Evolutionary conservation across 2,113 vertebrate genomes (phyloP).

Genomic region (Delphinus delphis): DNA sequence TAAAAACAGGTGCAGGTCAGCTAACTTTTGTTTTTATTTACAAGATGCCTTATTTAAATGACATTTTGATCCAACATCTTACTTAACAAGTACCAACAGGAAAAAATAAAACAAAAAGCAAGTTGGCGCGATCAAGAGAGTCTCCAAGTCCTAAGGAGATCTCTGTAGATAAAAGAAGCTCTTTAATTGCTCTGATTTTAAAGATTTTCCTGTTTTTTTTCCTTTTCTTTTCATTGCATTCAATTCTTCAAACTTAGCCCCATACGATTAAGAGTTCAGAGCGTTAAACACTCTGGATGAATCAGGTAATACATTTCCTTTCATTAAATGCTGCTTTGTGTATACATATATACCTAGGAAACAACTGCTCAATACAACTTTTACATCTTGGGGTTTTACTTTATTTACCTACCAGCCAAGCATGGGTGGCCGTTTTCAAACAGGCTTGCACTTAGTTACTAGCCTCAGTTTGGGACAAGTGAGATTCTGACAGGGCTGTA

Average conservation of each 20-base stretch:
- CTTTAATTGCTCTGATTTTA: background rate
- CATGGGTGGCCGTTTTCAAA: background rate
- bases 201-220: background rate
- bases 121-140: accelerated
- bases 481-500: background rate
- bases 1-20: background rate
- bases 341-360: background rate
- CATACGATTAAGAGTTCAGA: background rate
- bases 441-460: background rate
- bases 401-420: background rate
- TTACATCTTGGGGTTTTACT: background rate
- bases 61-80: background rate
- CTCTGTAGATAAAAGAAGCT: background rate
- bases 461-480: background rate
- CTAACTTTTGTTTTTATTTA: background rate
- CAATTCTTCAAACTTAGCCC: background rate
- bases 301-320: background rate
- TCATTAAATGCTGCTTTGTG: background rate
- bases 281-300: background rate
- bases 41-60: background rate
- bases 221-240: background rate
- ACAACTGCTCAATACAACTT: background rate
- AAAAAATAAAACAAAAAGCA: background rate
- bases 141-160: background rate
- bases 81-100: background rate